Percentiles rank a stretch among this genome's conserved stretches.
Conservation (phyloP, 2,888 invertebrate genomes). For the Meandrusa payeni region DNA sequence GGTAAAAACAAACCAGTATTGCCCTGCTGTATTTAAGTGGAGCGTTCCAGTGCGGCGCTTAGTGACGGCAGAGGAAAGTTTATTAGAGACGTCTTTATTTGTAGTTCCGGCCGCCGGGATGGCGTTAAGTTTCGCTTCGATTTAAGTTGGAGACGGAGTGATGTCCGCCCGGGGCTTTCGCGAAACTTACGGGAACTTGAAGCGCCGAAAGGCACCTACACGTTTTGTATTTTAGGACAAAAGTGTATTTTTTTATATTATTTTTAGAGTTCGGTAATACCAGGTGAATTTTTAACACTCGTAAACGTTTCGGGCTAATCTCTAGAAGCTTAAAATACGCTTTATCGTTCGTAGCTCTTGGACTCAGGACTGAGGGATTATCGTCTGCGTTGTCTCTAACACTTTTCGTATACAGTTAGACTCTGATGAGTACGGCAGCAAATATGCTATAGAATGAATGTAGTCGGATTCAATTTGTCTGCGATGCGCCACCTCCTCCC, state of each 20-base stretch:
- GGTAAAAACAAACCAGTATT: no score
- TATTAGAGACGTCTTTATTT: slow-evolving; percentile 44
- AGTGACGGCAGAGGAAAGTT: slow-evolving; percentile 47
- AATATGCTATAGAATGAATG: slow-evolving; percentile 10
- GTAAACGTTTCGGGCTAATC: no score
- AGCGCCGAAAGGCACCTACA: slow-evolving; percentile 10
- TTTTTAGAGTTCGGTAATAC: no score
- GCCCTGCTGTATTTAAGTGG: background rate
- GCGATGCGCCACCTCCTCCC: slow-evolving; percentile 17
- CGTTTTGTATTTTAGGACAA: slow-evolving; percentile 21
- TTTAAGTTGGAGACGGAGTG: slow-evolving; percentile 33
- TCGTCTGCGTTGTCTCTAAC: no score
- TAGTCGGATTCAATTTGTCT: slow-evolving; percentile 19
- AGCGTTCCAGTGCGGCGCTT: slow-evolving; percentile 47
- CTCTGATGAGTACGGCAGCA: background rate
- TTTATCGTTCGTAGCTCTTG: no score
- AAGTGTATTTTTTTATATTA: slow-evolving; percentile 1
- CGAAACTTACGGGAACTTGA: slow-evolving; percentile 29
- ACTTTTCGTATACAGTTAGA: no score
- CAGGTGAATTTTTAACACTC: no score
- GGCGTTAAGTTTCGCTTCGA: slow-evolving; percentile 28
- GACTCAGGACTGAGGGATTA: no score
- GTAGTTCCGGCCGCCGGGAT: slow-evolving; percentile 38
- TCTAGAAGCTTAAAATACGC: no score
- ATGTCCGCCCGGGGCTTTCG: slow-evolving; percentile 35